phyloP scores from a whole-genome alignment of 2,888 invertebrate species.

The Volucella zonaria region DNA sequence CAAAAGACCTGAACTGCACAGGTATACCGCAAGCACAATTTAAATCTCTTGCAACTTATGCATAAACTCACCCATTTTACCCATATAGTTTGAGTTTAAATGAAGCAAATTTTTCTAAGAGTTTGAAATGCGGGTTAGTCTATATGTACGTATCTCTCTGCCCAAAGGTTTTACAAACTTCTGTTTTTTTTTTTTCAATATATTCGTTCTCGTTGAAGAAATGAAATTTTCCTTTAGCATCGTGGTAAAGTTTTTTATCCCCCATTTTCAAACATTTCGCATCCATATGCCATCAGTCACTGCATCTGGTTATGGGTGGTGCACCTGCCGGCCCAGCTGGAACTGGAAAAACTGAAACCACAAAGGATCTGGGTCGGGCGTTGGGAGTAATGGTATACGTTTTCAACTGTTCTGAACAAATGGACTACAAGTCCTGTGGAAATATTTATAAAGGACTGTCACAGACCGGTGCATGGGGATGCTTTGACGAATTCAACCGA shows the following conservation, averaged over 20 bases:
- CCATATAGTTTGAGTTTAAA: slow-evolving; percentile 44
- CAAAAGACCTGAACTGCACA: slow-evolving; percentile 41
- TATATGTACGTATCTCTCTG: slow-evolving; percentile 31
- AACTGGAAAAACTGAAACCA: slow-evolving; percentile 98
- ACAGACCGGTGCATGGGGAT: slow-evolving; percentile 98
- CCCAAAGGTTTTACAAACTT: slow-evolving; percentile 31
- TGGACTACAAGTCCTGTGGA: slow-evolving; percentile 98
- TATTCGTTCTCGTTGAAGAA: slow-evolving; percentile 5
- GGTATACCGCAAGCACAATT: slow-evolving; percentile 56
- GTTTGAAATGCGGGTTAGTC: slow-evolving; percentile 54
- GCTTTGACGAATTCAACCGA: slow-evolving; percentile 98
- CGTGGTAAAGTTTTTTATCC: slow-evolving; percentile 50
- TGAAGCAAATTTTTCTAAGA: slow-evolving; percentile 45
- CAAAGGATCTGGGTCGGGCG: slow-evolving; percentile 98
- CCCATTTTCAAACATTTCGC: slow-evolving; percentile 39
- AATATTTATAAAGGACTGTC: slow-evolving; percentile 97
- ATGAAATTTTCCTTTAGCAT: slow-evolving; percentile 19
- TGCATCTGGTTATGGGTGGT: slow-evolving; percentile 97
- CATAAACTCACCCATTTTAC: slow-evolving; percentile 17
- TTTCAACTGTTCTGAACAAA: slow-evolving; percentile 98
- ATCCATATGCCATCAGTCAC: slow-evolving; percentile 83
- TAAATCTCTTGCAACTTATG: slow-evolving; percentile 34
- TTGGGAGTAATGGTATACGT: slow-evolving; percentile 98
- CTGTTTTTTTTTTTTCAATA: slow-evolving; percentile 24
- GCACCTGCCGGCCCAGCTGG: slow-evolving; percentile 98